These are phyloP conservation scores for Zygothrica quintamaculata DNA, from an alignment of 2,888 invertebrate genomes.

Conservation along the genomic window DNA sequence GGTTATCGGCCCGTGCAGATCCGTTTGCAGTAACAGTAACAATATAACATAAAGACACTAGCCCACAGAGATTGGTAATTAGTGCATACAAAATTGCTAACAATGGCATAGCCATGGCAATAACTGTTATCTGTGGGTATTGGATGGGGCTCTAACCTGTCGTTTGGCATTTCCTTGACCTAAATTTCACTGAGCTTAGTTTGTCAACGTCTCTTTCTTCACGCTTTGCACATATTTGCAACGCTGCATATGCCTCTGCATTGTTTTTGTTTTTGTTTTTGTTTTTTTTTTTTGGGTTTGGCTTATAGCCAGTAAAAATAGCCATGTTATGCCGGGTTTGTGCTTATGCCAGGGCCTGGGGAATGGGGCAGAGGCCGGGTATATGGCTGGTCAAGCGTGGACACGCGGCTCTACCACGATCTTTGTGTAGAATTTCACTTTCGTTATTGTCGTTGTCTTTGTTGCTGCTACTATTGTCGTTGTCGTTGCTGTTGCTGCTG, in stretches of 20 bases:
- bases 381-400: conserved; percentile 72
- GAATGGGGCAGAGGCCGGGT: conserved; percentile 47
- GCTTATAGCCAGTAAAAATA: conserved; percentile 25
- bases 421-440: conserved; percentile 79
- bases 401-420: conserved; percentile 52
- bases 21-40: conserved; percentile 48
- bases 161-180: conserved; percentile 80
- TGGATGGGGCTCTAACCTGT: conserved; percentile 57
- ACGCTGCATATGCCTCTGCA: conserved; percentile 40
- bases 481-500: conserved; percentile 20
- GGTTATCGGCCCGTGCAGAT: conserved; percentile 47
- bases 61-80: conserved; percentile 52
- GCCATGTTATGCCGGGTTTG: not conserved
- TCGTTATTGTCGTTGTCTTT: conserved; percentile 59
- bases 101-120: conserved; percentile 52
- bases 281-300: too few species aligned
- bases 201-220: conserved; percentile 52
- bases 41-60: conserved; percentile 50
- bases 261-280: too few species aligned
- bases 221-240: conserved; percentile 30
- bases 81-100: conserved; percentile 58
- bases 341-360: not conserved
- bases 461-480: conserved; percentile 23
- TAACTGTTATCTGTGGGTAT: conserved; percentile 55
- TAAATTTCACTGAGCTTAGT: conserved; percentile 70